Base-by-base conservation (phyloP, 2,888 invertebrate species). In the Gerosis bhagava region DNA sequence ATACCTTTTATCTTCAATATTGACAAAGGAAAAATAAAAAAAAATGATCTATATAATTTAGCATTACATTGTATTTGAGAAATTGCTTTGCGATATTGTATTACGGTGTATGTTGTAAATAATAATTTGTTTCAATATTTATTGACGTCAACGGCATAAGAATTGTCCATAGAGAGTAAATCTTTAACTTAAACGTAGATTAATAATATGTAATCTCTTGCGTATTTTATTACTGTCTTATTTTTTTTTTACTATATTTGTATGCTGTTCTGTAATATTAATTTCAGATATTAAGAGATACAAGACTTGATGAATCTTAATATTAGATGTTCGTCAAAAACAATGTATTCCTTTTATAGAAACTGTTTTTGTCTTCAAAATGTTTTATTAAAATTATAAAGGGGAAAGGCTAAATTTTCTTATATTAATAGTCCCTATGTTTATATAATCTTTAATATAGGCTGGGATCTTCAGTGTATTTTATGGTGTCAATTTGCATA, bases 271-370 rank as follows among this genome's bases (percentile, higher is more conserved):
- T 46, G 17, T 36, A 13, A 22, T 10, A 17, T 16, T 22, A 25
- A 34, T 15, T 43, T 26, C 34, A 49, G 35, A 43, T n/a, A 47
- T 53, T 70, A 78, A 68, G 81, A 82, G 80, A 72, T 63, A 67
- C 65, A 80, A 81, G 81, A 82, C 81, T 81, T 70, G 72, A 65
- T 59, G 53, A 61, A 62, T 63, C 67, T 67, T 66, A 70, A 65
- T 67, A 49, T 63, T 71, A 71, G 67, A 60, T 50, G 54, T 56
- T 63, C 56, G 64, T 58, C 56, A 22, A 52, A n/a, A n/a, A n/a
- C n/a, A n/a, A n/a, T n/a, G n/a, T n/a, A n/a, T n/a, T n/a, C n/a
- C n/a, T n/a, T n/a, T n/a, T n/a, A n/a, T n/a, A n/a, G n/a, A n/a
- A n/a, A n/a, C n/a, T n/a, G n/a, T n/a, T n/a, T n/a, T n/a, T n/a